A percentile compares a stretch with the other conserved stretches of the same genome.
Evolutionary conservation across 2,113 vertebrate species (phyloP).

Genomic region (Chauna torquata): DNA sequence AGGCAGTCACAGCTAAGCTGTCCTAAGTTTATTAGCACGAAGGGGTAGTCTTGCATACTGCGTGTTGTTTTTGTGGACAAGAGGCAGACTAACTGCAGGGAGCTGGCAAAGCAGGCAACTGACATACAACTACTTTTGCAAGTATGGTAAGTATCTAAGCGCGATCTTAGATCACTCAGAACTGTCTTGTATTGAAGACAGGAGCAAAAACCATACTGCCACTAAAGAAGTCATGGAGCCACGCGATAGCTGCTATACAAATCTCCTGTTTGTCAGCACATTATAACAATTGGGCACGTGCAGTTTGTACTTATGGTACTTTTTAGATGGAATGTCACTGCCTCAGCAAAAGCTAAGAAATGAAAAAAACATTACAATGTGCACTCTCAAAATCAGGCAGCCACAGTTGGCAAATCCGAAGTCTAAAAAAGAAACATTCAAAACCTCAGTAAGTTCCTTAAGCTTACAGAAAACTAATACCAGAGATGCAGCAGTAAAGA

Average conservation of each 20-base stretch:
- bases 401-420: not conserved
- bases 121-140: not conserved
- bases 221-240: not conserved
- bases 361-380: fast-evolving
- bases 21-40: not conserved
- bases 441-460: not conserved
- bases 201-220: not conserved
- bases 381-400: not conserved
- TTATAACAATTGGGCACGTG: fast-evolving
- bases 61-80: fast-evolving
- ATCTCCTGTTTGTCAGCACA: not conserved
- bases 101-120: not conserved
- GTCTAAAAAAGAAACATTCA: not conserved
- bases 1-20: not conserved
- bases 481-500: not conserved
- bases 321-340: not conserved
- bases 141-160: too few species aligned
- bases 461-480: not conserved
- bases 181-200: not conserved
- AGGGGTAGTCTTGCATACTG: not conserved
- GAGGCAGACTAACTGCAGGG: fast-evolving
- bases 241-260: not conserved
- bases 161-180: not conserved
- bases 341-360: not conserved
- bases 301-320: not conserved